These are phyloP conservation scores for Lerista edwardsae DNA, from an alignment of 2,797 vertebrate genomes.

Conservation along the genomic window DNA sequence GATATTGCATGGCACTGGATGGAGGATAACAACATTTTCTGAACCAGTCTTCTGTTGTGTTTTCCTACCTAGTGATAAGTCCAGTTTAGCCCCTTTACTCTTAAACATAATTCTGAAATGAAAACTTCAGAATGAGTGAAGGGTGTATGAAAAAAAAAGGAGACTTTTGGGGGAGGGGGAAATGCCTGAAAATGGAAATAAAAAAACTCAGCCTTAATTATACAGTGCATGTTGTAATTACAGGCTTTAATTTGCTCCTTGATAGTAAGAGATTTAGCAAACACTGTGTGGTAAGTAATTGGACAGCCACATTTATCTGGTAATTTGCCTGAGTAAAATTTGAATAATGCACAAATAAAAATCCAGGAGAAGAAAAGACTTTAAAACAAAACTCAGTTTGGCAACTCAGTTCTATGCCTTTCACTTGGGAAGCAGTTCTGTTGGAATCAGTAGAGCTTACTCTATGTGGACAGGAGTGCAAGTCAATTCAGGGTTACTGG, in stretches of 20 bases:
- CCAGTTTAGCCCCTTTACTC: not conserved
- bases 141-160: conserved; percentile 20
- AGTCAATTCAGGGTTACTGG: not conserved
- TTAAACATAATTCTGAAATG: not conserved
- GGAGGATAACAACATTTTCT: too few species aligned
- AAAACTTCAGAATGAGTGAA: conserved; percentile 7
- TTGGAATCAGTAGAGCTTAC: not conserved
- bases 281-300: conserved; percentile 30
- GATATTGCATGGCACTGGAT: too few species aligned
- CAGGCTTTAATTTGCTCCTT: conserved; percentile 42
- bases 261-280: conserved; percentile 39
- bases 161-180: not conserved
- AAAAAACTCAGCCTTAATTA: conserved; percentile 35
- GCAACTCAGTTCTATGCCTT: not conserved
- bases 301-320: conserved; percentile 18
- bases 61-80: not conserved
- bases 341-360: conserved; percentile 33
- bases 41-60: not conserved
- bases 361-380: not conserved
- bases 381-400: not conserved
- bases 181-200: not conserved
- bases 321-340: conserved; percentile 42
- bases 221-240: conserved; percentile 33
- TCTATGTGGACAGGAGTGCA: not conserved
- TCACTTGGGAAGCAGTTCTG: not conserved